Evolutionary conservation across 1,140 invertebrate species (phyloP), one percentile per base, ranked within the genome.

Genomic region (Fopius arisanus): DNA sequence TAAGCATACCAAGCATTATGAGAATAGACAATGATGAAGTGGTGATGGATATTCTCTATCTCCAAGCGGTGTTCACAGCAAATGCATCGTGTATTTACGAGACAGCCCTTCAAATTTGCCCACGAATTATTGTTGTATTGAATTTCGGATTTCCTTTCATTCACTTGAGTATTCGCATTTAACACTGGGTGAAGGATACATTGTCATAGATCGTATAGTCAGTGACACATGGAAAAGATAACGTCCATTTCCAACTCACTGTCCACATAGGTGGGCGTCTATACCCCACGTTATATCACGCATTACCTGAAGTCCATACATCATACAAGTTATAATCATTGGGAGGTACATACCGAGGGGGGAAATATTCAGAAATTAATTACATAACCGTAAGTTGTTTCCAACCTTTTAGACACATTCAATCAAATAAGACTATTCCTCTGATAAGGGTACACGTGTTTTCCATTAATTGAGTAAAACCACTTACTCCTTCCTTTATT

Each of bases 231-330:
- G 9, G 54, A 31, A 69, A 37, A 19, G 54, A 76, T 76, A 76
- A 73, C 70, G 67, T 19, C 40, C 31, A 54, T 70, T 67, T 70
- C 54, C 28, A 66, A 63, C 16, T 72, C 48, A 48, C 43, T 54
- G 77, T 37, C 68, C 73, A 73, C 66, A 54, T 78, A 80, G 75
- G 82, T 83, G 79, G 82, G 80, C 80, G 80, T 81, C 65, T 68
- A 74, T 76, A 72, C 78, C 77, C 72, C 75, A 79, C 79, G 71
- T 80, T 80, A 81, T 62, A 28, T 81, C 80, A 79, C 80, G 79
- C 76, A 82, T 81, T 78, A 75, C 78, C 77, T 77, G 70, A 74
- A 81, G 77, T 80, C 78, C 78, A 78, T 82, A 78, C 78, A 78
- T 82, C 77, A 79, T 78, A 75, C 72, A 37, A 7, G 72, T 78